Evolutionary conservation across 2,797 vertebrate genomes (phyloP), one percentile per base, ranked within the genome.

Genomic region (Caiman crocodilus): DNA sequence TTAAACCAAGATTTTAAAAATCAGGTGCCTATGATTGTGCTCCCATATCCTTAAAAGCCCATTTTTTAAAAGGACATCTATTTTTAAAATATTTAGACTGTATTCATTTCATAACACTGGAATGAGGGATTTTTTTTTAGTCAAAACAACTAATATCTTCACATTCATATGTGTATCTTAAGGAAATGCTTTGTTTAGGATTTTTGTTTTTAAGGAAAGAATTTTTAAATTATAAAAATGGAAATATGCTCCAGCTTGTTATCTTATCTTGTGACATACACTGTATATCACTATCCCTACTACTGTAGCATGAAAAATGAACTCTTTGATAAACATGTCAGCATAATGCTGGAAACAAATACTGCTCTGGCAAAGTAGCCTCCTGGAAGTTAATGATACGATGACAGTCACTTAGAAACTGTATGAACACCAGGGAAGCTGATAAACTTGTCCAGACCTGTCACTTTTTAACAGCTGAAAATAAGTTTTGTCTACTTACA

Each of bases 271-370:
- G n/a, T 60, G 30, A 14, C 18, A 58, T 56, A 18, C 4, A 35
- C 57, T 50, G 12, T 32, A n/a, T 76, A 11, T 25, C 30, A 32
- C 14, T 60, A 59, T 35, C 59, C 59, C 57, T 77, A 59, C 30
- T 25, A 9, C 21, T 13, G 2, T 55, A 0, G 11, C 7, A 10
- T 64, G 20, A 35, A 60, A 2, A 0, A 32, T n/a, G 15, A 3
- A 35, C 2, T 84, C 90, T 89, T 18, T 14, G 56, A 30, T 15
- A 82, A 93, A 86, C 1, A 1, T 6, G 26, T 28, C 5, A 42
- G 74, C 17, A 77, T 1, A 75, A 5, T 11, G 71, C 15, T 76
- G 73, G 35, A 76, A 86, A 55, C 18, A 89, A 85, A 30, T 3
- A 20, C 71, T 17, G 56, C 13, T 20, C 28, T 23, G 20, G 18